phyloP scores from a whole-genome alignment of 1,140 invertebrate species.

The Maconellicoccus hirsutus region DNA sequence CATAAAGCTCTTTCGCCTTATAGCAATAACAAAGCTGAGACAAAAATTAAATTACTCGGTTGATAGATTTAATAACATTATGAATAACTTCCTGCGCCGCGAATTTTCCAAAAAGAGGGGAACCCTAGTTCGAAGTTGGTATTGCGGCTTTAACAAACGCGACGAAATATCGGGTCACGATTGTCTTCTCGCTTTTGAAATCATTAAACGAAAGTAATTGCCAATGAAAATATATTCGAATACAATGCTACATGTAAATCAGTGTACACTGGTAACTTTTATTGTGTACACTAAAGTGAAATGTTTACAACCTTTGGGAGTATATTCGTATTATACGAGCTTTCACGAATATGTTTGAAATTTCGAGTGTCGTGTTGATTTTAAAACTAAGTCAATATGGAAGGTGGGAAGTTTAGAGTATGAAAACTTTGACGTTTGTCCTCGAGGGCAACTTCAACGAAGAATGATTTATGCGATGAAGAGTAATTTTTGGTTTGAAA shows the following conservation, averaged over 20 bases:
- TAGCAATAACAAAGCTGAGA: background rate
- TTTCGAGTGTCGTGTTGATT: too few species aligned
- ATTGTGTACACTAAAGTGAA: too few species aligned
- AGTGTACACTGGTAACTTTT: too few species aligned
- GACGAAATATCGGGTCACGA: background rate
- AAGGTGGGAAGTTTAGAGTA: too few species aligned
- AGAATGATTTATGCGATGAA: too few species aligned
- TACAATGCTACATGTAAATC: background rate
- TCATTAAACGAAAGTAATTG: background rate
- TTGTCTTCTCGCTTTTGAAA: background rate
- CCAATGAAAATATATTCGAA: background rate
- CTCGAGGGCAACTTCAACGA: too few species aligned
- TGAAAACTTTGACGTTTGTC: too few species aligned
- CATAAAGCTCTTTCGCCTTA: background rate
- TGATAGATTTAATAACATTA: conserved; percentile 6
- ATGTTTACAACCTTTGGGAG: too few species aligned
- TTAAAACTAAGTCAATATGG: too few species aligned
- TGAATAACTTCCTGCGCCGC: background rate
- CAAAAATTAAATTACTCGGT: background rate
- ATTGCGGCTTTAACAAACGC: background rate
- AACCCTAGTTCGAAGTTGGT: background rate
- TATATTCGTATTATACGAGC: too few species aligned
- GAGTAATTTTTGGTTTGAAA: too few species aligned
- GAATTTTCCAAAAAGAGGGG: background rate
- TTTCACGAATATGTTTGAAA: too few species aligned